Evolutionary conservation across 2,113 vertebrate species (phyloP).

Genomic region (Strix uralensis): DNA sequence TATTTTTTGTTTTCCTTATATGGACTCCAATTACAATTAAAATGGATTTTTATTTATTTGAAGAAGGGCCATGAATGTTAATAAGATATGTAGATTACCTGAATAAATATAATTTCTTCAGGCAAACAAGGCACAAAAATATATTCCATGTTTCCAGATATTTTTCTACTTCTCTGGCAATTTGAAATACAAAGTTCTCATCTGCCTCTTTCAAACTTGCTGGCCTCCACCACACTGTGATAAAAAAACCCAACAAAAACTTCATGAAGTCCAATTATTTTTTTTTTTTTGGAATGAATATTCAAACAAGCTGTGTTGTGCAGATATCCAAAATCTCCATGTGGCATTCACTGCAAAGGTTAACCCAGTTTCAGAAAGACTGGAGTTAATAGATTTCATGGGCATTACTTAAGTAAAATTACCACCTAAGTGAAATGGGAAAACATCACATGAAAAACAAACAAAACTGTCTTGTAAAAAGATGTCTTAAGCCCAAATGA

Average conservation of each 20-base stretch:
- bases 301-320: neutral
- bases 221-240: neutral
- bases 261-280: neutral
- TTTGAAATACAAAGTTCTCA: neutral
- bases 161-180: neutral
- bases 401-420: neutral
- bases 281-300: neutral
- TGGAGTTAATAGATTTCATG: neutral
- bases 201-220: neutral
- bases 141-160: neutral
- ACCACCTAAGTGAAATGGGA: neutral
- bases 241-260: neutral
- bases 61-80: neutral
- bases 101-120: neutral
- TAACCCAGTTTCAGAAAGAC: neutral
- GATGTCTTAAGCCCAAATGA: neutral
- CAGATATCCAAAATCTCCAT: neutral
- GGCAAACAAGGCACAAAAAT: neutral
- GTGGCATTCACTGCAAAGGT: neutral
- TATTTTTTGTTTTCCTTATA: neutral
- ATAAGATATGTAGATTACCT: neutral
- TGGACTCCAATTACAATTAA: neutral
- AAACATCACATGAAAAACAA: conserved; percentile 1
- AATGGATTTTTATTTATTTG: neutral
- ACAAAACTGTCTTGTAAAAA: neutral